Base-by-base conservation (phyloP, 2,888 invertebrate species). In the Andrena fulva region DNA sequence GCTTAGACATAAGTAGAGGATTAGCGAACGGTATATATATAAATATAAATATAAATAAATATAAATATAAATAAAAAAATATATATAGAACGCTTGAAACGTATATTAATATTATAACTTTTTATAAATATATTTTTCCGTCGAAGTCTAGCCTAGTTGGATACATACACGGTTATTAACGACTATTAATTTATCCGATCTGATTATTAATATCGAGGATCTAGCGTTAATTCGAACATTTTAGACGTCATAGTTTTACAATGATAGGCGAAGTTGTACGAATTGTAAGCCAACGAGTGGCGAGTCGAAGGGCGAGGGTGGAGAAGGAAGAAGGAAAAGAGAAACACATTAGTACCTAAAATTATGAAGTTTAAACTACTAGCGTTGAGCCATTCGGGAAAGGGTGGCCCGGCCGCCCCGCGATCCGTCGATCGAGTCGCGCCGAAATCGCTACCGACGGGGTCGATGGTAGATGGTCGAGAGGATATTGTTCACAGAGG, bases 61-160 rank as follows among this genome's bases (percentile, higher is more conserved):
- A 81, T 80, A 85, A 54, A 78, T 87, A 88, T 84, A 87, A 85
- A 90, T 87, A 89, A 87, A 84, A 56, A 87, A 82, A 86, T 87
- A 90, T 88, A 91, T 91, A 92, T 92, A 93, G 92, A 92, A 92
- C 91, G 93, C 93, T 93, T 93, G 91, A 92, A 93, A 92, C 92
- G 90, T 93, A 93, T 89, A 89, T 87, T 89, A 90, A 92, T 92
- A 93, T 92, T 93, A 92, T 93, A 93, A 93, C 93, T 93, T 93
- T 93, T 93, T 94, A 94, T 93, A 93, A 93, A 94, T 93, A 94
- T 94, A 94, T 94, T 93, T 94, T 93, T 94, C 92, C 93, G 93
- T 93, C 93, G 92, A 92, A 93, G 92, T 93, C 91, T 93, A 93
- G 93, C 92, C 92, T 93, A 93, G 93, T 92, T 93, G 93, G 92